phyloP scores from a whole-genome alignment of 1,140 invertebrate species.

The Lepidurus arcticus region DNA sequence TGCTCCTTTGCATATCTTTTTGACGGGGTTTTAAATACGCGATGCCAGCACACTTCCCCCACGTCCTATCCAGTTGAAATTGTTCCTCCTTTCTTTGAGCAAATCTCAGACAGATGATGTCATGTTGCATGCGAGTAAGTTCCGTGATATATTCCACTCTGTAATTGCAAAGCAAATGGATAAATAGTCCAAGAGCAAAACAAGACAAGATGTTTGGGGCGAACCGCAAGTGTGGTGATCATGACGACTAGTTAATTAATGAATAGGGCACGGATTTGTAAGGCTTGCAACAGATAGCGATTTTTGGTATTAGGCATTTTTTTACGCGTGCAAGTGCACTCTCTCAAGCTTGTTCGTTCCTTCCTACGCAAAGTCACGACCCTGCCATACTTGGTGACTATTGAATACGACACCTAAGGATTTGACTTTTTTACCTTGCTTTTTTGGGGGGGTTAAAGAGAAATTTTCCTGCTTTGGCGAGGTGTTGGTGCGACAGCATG shows the following conservation, averaged over 20 bases:
- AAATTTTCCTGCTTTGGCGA: background rate
- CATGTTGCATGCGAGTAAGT: background rate
- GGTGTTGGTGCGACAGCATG: background rate
- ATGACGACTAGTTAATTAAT: background rate
- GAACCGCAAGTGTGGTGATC: background rate
- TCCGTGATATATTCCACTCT: background rate
- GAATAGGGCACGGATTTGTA: background rate
- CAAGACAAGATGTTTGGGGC: background rate
- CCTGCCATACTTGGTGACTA: background rate
- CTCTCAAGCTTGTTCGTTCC: background rate
- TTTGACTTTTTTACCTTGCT: background rate
- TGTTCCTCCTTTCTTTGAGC: background rate
- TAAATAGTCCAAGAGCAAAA: background rate
- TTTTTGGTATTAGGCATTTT: background rate
- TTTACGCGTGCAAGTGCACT: background rate
- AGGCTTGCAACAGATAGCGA: background rate
- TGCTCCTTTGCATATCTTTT: conserved; percentile 16
- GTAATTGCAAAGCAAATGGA: background rate
- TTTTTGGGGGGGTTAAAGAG: background rate
- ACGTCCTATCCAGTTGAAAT: background rate
- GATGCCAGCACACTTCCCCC: conserved; percentile 20
- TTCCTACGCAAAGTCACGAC: background rate
- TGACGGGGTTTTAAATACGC: conserved; percentile 19
- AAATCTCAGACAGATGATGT: background rate
- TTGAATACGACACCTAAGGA: conserved; percentile 6